These are phyloP conservation scores for Dryoscopus gambensis DNA, from an alignment of 2,113 vertebrate genomes.

Conservation along the genomic window DNA sequence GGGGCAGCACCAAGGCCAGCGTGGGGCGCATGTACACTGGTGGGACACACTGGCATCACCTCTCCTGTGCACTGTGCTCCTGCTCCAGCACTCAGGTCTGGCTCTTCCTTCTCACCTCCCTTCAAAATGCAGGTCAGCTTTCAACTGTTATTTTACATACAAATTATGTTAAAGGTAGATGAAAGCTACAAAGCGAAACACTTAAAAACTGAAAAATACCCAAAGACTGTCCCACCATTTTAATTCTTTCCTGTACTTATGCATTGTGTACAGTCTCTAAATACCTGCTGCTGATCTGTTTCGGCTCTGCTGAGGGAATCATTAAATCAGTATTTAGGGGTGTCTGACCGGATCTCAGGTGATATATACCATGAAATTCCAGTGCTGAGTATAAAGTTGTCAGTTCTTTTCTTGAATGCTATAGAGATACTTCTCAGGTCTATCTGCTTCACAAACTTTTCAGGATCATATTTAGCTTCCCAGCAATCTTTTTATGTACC, in stretches of 20 bases:
- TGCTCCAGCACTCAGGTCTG: background rate
- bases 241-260: background rate
- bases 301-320: background rate
- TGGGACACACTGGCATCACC: background rate
- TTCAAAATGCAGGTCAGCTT: background rate
- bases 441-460: background rate
- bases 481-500: background rate
- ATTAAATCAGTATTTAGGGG: background rate
- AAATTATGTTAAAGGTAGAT: background rate
- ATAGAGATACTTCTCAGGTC: background rate
- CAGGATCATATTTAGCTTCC: background rate
- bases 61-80: background rate
- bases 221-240: background rate
- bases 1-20: background rate
- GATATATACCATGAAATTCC: background rate
- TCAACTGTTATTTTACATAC: background rate
- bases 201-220: background rate
- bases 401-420: background rate
- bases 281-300: background rate
- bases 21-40: accelerated
- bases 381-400: background rate
- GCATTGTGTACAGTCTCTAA: background rate
- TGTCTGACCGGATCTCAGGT: background rate
- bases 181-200: background rate
- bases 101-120: background rate